Conservation (phyloP, 2,888 invertebrate genomes). For the Megaustenia siamemsis region DNA sequence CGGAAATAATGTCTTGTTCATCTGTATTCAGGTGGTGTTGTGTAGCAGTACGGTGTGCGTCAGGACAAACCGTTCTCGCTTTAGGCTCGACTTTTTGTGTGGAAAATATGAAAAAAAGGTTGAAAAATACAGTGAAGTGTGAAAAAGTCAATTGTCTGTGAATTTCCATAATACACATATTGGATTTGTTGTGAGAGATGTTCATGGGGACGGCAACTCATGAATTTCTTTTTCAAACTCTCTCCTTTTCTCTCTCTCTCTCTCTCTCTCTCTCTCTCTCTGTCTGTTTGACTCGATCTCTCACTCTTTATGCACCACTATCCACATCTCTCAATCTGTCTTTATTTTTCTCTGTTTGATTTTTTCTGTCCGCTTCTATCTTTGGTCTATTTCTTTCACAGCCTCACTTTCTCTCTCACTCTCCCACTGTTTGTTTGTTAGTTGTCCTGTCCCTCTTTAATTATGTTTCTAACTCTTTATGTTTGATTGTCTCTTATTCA, state of each 20-base stretch:
- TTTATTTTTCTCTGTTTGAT: not conserved
- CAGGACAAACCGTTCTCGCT: not conserved
- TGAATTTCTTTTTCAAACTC: too few species aligned
- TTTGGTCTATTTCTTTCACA: too few species aligned
- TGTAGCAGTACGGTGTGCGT: not conserved
- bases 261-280: too few species aligned
- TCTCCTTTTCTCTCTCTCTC: too few species aligned
- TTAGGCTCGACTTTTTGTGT: not conserved
- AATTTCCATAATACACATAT: slow-evolving; percentile 7
- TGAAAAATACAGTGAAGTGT: not conserved
- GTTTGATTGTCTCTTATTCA: not conserved
- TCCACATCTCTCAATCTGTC: too few species aligned
- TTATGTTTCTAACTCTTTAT: not conserved
- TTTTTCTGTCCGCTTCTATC: too few species aligned
- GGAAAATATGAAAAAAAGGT: not conserved
- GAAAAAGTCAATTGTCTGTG: not conserved
- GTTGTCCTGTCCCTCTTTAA: not conserved
- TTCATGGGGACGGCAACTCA: not conserved
- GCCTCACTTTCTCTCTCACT: slow-evolving; percentile 3
- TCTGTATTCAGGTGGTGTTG: not conserved
- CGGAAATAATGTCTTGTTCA: not conserved
- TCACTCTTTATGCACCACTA: too few species aligned
- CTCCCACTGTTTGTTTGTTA: not conserved
- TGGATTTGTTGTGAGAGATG: not conserved
- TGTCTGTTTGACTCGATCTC: too few species aligned